Conservation (phyloP, 2,797 vertebrate species). For the Rallus crepitans region DNA sequence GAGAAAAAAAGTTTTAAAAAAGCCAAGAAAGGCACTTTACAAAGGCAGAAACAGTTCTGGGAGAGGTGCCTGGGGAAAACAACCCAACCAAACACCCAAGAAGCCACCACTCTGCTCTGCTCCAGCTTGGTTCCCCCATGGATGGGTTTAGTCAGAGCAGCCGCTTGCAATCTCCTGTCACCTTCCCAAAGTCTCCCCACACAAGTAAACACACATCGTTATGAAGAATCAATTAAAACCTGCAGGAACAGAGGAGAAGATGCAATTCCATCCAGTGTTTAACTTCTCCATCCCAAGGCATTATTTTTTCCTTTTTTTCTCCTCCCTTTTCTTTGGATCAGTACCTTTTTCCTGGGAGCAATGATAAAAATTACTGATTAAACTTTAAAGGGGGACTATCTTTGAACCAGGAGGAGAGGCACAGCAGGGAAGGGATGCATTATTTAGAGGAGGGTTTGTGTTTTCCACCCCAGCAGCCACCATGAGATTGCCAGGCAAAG, state of each 20-base stretch:
- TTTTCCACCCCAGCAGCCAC: slow-evolving; percentile 44
- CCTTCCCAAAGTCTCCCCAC: neutral
- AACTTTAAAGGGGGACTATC: slow-evolving; percentile 60
- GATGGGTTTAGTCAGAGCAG: neutral
- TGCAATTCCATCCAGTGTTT: neutral
- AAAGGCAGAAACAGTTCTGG: neutral
- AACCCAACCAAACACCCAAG: neutral
- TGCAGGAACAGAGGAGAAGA: neutral
- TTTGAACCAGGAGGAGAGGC: slow-evolving; percentile 61
- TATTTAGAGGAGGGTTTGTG: slow-evolving; percentile 57
- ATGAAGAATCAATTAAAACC: neutral
- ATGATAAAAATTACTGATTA: slow-evolving; percentile 56
- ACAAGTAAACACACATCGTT: neutral
- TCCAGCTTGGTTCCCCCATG: neutral
- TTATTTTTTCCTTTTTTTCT: neutral
- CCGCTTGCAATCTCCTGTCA: neutral
- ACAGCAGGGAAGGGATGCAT: slow-evolving; percentile 47
- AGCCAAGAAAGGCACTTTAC: neutral
- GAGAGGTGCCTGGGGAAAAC: neutral
- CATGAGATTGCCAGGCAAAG: slow-evolving; percentile 3
- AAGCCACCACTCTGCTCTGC: neutral
- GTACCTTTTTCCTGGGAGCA: slow-evolving; percentile 46
- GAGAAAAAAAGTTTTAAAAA: neutral
- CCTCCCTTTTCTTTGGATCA: neutral
- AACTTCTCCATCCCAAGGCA: neutral